Percentiles rank a stretch among this genome's conserved stretches.
Evolutionary conservation across 2,113 vertebrate species (phyloP).

Genomic region (Chionodraco myersi): DNA sequence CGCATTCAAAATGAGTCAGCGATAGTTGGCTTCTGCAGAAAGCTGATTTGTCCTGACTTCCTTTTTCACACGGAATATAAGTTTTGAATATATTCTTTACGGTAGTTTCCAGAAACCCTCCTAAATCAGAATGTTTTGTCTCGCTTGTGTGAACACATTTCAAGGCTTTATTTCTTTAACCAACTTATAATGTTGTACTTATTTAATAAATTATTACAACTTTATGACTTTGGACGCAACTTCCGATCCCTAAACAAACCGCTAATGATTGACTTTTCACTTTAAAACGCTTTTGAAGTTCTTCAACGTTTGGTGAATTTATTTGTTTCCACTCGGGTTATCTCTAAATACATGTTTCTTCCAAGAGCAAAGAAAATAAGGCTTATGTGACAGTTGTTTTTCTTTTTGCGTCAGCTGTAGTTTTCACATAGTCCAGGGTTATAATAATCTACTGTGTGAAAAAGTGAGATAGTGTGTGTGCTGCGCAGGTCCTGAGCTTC

Average conservation of each 20-base stretch:
- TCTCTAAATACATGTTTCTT: too few species aligned
- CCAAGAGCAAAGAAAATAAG: too few species aligned
- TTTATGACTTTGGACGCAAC: background rate
- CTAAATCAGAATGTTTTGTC: background rate
- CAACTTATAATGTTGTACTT: background rate
- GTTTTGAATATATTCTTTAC: background rate
- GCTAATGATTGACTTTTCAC: background rate
- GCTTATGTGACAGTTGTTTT: too few species aligned
- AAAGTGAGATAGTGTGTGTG: background rate
- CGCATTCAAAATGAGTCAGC: background rate
- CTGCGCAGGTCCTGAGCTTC: background rate
- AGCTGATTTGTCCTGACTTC: background rate
- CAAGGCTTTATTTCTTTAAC: too few species aligned
- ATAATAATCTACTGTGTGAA: background rate
- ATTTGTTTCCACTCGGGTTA: too few species aligned
- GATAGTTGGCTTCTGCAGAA: background rate
- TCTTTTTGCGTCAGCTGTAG: background rate
- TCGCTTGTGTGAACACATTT: background rate
- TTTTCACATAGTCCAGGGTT: background rate
- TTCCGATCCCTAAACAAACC: background rate
- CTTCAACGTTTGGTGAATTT: background rate
- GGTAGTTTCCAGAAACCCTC: too few species aligned
- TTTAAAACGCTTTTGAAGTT: background rate
- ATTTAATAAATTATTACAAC: background rate
- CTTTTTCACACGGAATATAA: too few species aligned